A percentile compares a stretch with the other conserved stretches of the same genome.
Evolutionary conservation across 2,797 vertebrate species (phyloP).

Genomic region (Acipenser oxyrinchus): DNA sequence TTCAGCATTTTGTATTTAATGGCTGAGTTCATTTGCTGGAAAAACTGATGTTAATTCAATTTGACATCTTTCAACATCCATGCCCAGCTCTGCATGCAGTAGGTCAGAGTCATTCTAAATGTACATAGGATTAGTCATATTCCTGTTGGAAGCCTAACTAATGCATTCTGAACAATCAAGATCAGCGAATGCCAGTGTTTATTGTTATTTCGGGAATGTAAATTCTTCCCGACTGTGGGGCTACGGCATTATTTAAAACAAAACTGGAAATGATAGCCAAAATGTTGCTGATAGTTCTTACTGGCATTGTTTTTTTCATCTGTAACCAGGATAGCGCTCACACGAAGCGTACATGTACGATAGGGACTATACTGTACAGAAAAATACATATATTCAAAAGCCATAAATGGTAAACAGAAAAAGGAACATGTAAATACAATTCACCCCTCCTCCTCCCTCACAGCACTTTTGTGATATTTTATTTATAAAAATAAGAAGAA

Average conservation of each 20-base stretch:
- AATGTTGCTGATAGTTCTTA: not conserved
- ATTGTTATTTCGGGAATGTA: not conserved
- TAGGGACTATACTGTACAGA: no score
- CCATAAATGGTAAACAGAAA: no score
- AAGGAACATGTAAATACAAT: no score
- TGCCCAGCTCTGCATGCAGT: not conserved
- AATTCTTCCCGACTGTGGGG: not conserved
- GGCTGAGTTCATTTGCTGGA: slow-evolving; percentile 2
- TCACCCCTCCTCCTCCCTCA: no score
- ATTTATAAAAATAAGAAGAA: no score
- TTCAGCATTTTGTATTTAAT: not conserved
- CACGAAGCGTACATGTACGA: no score
- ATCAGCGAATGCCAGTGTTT: not conserved
- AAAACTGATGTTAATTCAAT: slow-evolving; percentile 2
- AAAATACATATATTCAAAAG: no score
- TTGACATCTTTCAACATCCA: slow-evolving; percentile 2
- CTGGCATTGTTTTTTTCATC: not conserved
- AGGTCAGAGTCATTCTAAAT: not conserved
- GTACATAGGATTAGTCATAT: slow-evolving; percentile 3
- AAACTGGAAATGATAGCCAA: not conserved
- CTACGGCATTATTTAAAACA: not conserved
- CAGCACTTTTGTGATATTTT: no score
- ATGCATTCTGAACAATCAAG: not conserved
- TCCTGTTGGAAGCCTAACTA: not conserved
- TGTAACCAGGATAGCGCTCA: no score